Conservation (phyloP, 1,140 invertebrate species). For the Anoplolepis gracilipes region DNA sequence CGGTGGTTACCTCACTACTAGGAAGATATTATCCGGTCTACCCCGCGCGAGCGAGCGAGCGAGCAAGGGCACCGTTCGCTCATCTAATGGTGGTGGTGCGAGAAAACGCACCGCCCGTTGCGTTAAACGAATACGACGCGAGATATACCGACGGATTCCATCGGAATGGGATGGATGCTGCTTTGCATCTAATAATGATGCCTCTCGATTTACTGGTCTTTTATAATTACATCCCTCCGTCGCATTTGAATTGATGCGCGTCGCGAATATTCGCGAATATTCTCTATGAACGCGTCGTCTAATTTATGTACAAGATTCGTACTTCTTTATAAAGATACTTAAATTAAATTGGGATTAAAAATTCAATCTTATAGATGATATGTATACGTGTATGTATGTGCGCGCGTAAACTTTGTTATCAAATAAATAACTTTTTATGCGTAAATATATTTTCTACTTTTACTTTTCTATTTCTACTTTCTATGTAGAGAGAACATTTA, state of each 20-base stretch:
- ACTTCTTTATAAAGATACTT: background rate
- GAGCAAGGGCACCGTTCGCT: conserved; percentile 55
- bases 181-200: background rate
- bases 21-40: conserved; percentile 73
- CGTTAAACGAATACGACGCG: conserved; percentile 42
- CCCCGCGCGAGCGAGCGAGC: conserved; percentile 31
- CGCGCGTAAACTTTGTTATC: background rate
- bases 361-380: background rate
- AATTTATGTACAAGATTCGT: background rate
- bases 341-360: background rate
- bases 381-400: background rate
- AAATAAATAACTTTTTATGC: background rate
- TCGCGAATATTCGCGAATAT: background rate
- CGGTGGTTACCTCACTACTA: conserved; percentile 74
- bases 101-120: conserved; percentile 41
- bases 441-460: background rate
- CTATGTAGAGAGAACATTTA: background rate
- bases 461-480: background rate
- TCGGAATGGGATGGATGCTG: background rate
- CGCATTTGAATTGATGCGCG: background rate
- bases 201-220: background rate
- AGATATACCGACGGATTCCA: conserved; percentile 1
- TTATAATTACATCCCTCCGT: conserved; percentile 14
- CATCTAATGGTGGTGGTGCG: conserved; percentile 47
- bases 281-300: no score